phyloP scores from a whole-genome alignment of 2,113 vertebrate genomes.

The Aix galericulata region DNA sequence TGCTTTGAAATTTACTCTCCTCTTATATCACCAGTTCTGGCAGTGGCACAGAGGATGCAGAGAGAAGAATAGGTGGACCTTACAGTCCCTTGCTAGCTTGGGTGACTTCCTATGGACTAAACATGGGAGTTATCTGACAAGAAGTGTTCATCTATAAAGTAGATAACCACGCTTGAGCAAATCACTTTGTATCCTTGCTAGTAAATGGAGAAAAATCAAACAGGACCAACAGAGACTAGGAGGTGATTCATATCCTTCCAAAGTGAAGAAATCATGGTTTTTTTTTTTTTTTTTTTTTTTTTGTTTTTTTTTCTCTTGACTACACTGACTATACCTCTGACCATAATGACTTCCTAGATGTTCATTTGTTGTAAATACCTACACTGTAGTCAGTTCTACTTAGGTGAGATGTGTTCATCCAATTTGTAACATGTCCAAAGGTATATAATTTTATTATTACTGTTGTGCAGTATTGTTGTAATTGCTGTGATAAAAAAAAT shows the following conservation, averaged over 20 bases:
- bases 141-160: background rate
- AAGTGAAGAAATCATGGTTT: background rate
- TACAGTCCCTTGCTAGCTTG: background rate
- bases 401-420: background rate
- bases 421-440: background rate
- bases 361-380: background rate
- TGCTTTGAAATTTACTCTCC: background rate
- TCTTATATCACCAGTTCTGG: background rate
- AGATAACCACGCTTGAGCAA: background rate
- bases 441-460: background rate
- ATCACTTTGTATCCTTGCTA: background rate
- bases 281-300: background rate
- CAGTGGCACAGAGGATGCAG: background rate
- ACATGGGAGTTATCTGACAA: fast-evolving
- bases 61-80: background rate
- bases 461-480: background rate
- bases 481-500: background rate
- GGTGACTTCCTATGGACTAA: background rate
- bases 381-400: background rate
- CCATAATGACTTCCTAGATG: background rate
- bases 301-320: background rate
- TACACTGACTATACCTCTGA: background rate
- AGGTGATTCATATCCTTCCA: background rate
- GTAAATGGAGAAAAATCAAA: background rate
- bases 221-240: background rate